Evolutionary conservation across 92 coral and sea anemone species (phyloP), one percentile per base, ranked within the genome.

Genomic region (Zoanthus sociatus): DNA sequence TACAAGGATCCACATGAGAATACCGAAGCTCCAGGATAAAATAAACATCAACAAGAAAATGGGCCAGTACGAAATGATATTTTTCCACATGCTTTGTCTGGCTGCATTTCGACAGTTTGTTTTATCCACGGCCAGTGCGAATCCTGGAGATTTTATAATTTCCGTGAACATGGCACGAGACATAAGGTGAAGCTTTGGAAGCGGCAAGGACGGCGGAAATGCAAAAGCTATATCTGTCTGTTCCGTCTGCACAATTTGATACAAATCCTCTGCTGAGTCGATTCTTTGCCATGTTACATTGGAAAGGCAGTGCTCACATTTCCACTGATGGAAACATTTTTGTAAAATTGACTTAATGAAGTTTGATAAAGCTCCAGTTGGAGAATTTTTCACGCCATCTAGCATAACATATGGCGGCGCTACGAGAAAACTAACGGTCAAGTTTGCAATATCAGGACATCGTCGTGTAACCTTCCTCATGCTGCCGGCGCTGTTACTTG

Each of bases 1-100:
- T 77, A 91, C 96, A 91, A 94, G 56, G 3, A 89, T 94, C 96
- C 96, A 93, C 18, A 94, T 90, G 21, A 86, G 84, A 77, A 92
- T 91, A 16, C 97, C 97, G 7, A 92, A 92, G 64, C 90, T 92
- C 9, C 97, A 94, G 0, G 94, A 92, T 79, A 94, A 42, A 7
- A 94, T 83, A 7, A 94, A 50, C 17, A 73, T 94, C 33, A 87
- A 87, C 42, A 84, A 83, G 37, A 90, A 76, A 17, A 94, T 56
- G 1, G 97, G 97, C 97, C 97, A 94, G 3, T 92, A 90, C 10
- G 97, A 90, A 17, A 86, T 78, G 7, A 94, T 86, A 32, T 89
- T 90, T n/a, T 37, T 46, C 66, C 79, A 78, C 30, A 90, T 86
- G 48, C 71, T 56, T 33, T 50, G 56, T 42, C 84, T 83, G 26